Evolutionary conservation across 2,113 vertebrate species (phyloP).

Genomic region (Pachycephala philippinensis): DNA sequence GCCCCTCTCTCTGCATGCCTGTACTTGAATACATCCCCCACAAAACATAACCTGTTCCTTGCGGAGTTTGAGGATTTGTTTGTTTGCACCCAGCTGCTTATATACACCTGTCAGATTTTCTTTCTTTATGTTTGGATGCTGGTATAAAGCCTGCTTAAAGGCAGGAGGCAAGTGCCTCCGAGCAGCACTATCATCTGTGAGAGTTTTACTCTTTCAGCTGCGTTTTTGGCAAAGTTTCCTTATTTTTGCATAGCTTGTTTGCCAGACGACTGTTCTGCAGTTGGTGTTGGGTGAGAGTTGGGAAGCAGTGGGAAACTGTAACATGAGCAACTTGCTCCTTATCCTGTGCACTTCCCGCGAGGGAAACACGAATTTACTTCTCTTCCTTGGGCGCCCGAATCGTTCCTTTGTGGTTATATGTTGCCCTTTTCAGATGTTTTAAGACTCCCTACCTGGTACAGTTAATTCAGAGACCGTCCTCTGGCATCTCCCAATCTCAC

Average conservation of each 20-base stretch:
- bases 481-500: not conserved
- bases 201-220: not conserved
- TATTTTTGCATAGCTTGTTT: not conserved
- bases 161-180: not conserved
- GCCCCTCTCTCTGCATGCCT: not conserved
- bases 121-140: not conserved
- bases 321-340: not conserved
- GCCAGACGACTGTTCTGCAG: not conserved
- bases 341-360: rapidly evolving
- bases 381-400: not conserved
- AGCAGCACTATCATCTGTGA: not conserved
- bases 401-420: not conserved
- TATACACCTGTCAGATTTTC: not conserved
- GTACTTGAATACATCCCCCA: not conserved
- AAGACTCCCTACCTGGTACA: not conserved
- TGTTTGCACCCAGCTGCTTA: not conserved
- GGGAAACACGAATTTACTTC: not conserved
- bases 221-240: not conserved
- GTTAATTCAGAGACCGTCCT: not conserved
- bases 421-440: not conserved
- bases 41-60: not conserved
- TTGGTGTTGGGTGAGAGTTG: not conserved
- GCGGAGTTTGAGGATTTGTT: not conserved
- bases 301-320: not conserved
- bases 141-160: not conserved